Conservation (phyloP, 2,888 invertebrate genomes). For the Agriopis leucophaearia region DNA sequence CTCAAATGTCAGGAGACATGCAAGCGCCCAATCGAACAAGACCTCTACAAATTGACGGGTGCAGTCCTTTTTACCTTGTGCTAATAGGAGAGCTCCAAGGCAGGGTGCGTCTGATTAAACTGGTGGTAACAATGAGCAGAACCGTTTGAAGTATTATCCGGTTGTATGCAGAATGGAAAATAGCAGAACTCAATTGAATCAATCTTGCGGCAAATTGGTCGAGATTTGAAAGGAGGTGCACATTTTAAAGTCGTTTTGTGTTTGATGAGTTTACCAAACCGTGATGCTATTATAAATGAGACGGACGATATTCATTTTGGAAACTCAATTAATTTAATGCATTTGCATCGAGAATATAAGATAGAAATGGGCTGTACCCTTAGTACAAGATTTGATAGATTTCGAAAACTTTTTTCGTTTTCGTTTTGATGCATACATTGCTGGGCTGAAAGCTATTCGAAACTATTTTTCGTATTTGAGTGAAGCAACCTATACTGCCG, state of each 20-base stretch:
- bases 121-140: conserved; percentile 64
- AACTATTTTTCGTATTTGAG: no score
- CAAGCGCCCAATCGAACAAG: conserved; percentile 67
- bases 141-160: conserved; percentile 78
- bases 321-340: background rate
- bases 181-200: conserved; percentile 77
- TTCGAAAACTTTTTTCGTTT: no score
- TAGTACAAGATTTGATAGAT: no score
- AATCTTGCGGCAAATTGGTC: conserved; percentile 81
- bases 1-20: conserved; percentile 81
- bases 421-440: no score
- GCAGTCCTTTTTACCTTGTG: conserved; percentile 48
- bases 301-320: conserved; percentile 8
- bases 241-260: conserved; percentile 60
- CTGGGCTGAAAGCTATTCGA: no score
- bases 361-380: background rate
- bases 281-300: conserved; percentile 19
- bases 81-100: conserved; percentile 50
- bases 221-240: conserved; percentile 66
- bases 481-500: no score
- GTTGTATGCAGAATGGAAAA: conserved; percentile 78
- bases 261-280: conserved; percentile 41
- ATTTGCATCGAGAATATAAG: background rate
- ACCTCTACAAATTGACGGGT: conserved; percentile 63
- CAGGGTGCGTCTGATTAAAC: conserved; percentile 61